Evolutionary conservation across 1,140 invertebrate genomes (phyloP), one percentile per base, ranked within the genome.

Genomic region (Calephelis virginiensis): DNA sequence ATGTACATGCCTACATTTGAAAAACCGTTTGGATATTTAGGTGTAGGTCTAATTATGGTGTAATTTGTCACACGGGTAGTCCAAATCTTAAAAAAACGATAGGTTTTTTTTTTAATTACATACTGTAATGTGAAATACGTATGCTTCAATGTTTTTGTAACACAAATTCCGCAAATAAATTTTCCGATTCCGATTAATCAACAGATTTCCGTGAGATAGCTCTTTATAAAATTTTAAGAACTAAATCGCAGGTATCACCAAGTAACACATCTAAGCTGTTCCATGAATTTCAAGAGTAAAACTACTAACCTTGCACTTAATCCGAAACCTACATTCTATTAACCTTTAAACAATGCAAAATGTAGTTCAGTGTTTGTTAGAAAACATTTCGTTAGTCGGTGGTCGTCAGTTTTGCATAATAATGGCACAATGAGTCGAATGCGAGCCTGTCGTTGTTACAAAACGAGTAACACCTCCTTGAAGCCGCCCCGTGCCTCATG

Each of bases 361-460:
- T 86, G 75, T 80, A 72, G 76, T 76, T 76, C 76, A 76, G 74
- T 68, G 69, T 74, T 80, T 72, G 69, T 63, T 68, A 73, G 74
- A 78, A 74, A 78, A 78, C 72, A 82, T 80, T 85, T 73, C 74
- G 74, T 76, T 74, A 73, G 85, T 85, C 76, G 73, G 66, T 79
- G 75, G 70, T 75, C 75, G 75, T 77, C 76, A 71, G 76, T 80
- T 86, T 88, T 89, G 86, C 85, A 90, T 90, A 83, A 89, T 88
- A 90, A 90, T 87, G 73, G 72, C 71, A 90, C 84, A 88, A 87
- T 86, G 71, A 75, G 62, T 73, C 73, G 70, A 76, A 76, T 74
- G 73, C 70, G 69, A 76, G 70, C 67, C 69, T 73, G 75, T 81
- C 68, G 73, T 70, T 72, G 68, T 87, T 88, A 78, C 86, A 86